Evolutionary conservation across 2,797 vertebrate genomes (phyloP).

Genomic region (Cyclopterus lumpus): DNA sequence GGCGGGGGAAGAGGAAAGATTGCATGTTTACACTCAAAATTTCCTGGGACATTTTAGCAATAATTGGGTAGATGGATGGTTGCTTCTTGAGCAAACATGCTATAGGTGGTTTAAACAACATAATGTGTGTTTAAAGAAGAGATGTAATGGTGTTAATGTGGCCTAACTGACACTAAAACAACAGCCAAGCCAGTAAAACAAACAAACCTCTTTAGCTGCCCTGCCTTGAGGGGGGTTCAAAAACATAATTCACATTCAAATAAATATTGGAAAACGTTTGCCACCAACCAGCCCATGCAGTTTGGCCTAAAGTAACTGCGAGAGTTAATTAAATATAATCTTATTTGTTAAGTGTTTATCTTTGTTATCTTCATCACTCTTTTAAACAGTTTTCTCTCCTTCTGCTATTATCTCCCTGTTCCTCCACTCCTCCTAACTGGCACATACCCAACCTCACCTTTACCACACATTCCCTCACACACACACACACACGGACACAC

Average conservation of each 20-base stretch:
- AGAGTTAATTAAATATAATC: background rate
- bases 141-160: slow-evolving; percentile 72
- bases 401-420: background rate
- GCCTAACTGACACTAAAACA: slow-evolving; percentile 74
- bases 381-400: background rate
- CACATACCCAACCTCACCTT: slow-evolving; percentile 11
- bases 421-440: background rate
- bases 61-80: slow-evolving; percentile 69
- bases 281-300: slow-evolving; percentile 10
- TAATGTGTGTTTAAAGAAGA: slow-evolving; percentile 76
- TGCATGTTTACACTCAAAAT: slow-evolving; percentile 70
- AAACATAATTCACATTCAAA: slow-evolving; percentile 71
- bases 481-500: background rate
- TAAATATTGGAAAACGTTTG: slow-evolving; percentile 53
- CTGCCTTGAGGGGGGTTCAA: slow-evolving; percentile 59
- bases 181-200: slow-evolving; percentile 72
- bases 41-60: slow-evolving; percentile 67
- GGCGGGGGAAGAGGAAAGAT: slow-evolving; percentile 38
- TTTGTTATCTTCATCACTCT: slow-evolving; percentile 1
- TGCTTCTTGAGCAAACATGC: slow-evolving; percentile 68
- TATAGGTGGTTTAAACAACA: slow-evolving; percentile 72
- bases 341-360: slow-evolving; percentile 20
- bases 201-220: slow-evolving; percentile 69
- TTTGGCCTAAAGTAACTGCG: background rate
- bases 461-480: slow-evolving; percentile 1